These are phyloP conservation scores for Gobius niger DNA, from an alignment of 2,113 vertebrate species.

Conservation along the genomic window DNA sequence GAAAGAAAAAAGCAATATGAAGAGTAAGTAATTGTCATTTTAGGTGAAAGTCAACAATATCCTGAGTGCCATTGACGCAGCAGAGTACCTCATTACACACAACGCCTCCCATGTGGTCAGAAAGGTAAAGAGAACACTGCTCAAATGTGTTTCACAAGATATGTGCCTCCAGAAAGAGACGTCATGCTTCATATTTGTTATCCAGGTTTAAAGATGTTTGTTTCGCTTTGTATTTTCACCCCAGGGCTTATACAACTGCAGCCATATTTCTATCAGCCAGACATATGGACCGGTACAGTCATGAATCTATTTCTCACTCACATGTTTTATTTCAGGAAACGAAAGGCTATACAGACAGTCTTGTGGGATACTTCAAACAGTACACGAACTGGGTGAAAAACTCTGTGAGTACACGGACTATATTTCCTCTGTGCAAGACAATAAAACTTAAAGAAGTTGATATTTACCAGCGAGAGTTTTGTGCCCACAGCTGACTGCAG, in stretches of 20 bases:
- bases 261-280: not conserved
- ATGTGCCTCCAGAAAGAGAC: not conserved
- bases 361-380: conserved; percentile 85
- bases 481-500: conserved; percentile 77
- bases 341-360: conserved; percentile 74
- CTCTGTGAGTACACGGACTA: conserved; percentile 79
- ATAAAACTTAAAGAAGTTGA: not conserved
- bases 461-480: conserved; percentile 13
- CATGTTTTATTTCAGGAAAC: conserved; percentile 78
- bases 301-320: not conserved
- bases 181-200: too few species aligned
- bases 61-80: conserved; percentile 81
- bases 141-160: not conserved
- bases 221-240: not conserved
- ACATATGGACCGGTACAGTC: not conserved
- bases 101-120: conserved; percentile 82
- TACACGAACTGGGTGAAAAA: conserved; percentile 87
- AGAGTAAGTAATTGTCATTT: not conserved
- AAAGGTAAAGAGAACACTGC: conserved; percentile 65
- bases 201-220: too few species aligned
- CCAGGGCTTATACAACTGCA: not conserved
- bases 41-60: conserved; percentile 83
- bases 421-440: too few species aligned
- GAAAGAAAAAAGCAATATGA: not conserved
- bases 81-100: conserved; percentile 84